Percentiles rank a stretch among this genome's conserved stretches.
Evolutionary conservation across 2,797 vertebrate species (phyloP).

Genomic region (Oreortyx pictus): DNA sequence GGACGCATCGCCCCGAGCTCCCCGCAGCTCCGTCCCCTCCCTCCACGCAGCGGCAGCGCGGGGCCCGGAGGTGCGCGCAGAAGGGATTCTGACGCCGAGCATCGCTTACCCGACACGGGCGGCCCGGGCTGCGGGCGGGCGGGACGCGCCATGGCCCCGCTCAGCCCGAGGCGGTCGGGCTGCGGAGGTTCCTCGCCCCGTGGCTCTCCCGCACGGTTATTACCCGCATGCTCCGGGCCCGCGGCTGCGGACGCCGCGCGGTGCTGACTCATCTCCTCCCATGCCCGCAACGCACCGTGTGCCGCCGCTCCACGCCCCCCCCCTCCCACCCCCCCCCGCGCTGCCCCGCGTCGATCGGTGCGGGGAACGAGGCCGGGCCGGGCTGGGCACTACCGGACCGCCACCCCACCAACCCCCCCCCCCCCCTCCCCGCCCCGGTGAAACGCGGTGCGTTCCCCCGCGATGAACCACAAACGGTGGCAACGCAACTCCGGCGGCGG

Average conservation of each 20-base stretch:
- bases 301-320: slow-evolving; percentile 49
- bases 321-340: slow-evolving; percentile 50
- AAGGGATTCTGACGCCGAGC: background rate
- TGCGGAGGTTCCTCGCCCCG: background rate
- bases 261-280: slow-evolving; percentile 70
- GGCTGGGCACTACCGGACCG: background rate
- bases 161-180: background rate
- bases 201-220: background rate
- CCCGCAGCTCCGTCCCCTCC: background rate
- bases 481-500: too few species aligned
- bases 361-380: background rate
- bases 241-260: slow-evolving; percentile 30
- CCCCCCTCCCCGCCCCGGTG: too few species aligned
- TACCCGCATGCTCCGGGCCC: slow-evolving; percentile 43
- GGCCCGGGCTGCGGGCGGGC: background rate
- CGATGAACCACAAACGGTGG: too few species aligned
- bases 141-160: slow-evolving; percentile 50
- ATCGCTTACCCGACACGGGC: slow-evolving; percentile 30
- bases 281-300: slow-evolving; percentile 51
- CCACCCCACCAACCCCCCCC: too few species aligned
- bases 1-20: too few species aligned
- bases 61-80: background rate
- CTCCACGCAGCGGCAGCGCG: background rate
- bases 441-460: too few species aligned
- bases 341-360: too few species aligned